Evolutionary conservation across 1,140 invertebrate genomes (phyloP).

Genomic region (Colletes gigas): DNA sequence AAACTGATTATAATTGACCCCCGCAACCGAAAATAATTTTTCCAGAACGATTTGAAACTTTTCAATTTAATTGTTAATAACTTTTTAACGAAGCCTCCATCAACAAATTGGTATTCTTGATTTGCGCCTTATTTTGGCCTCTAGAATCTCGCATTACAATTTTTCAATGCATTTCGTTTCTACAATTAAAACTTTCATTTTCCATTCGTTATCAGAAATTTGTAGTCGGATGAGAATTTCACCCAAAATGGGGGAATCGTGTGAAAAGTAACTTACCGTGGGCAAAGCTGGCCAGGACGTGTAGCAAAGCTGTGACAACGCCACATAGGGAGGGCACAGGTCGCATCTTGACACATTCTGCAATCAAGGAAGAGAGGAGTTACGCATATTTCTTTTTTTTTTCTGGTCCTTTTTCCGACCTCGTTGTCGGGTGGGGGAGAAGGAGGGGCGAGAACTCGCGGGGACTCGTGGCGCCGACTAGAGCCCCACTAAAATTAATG

Average conservation of each 20-base stretch:
- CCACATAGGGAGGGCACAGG: conserved; percentile 71
- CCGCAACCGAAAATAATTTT: too few species aligned
- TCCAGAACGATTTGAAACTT: too few species aligned
- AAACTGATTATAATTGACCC: too few species aligned
- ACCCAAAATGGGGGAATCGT: background rate
- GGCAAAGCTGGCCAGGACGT: conserved; percentile 61
- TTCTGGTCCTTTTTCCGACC: conserved; percentile 33
- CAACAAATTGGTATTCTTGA: too few species aligned
- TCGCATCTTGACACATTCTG: conserved; percentile 80
- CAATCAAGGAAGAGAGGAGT: conserved; percentile 65
- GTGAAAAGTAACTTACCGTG: conserved; percentile 65
- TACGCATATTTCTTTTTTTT: conserved; percentile 32
- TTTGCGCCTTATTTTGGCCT: too few species aligned
- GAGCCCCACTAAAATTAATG: conserved; percentile 72
- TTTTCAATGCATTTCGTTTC: too few species aligned
- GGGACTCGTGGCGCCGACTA: conserved; percentile 38
- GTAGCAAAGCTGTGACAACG: conserved; percentile 68
- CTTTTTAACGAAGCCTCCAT: too few species aligned
- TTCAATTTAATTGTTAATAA: too few species aligned
- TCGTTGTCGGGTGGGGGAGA: conserved; percentile 11
- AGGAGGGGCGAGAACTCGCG: conserved; percentile 17
- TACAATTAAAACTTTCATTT: too few species aligned
- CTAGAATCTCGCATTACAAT: too few species aligned
- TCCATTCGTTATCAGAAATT: too few species aligned
- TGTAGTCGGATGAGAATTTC: too few species aligned